A percentile compares a stretch with the other conserved stretches of the same genome.
Evolutionary conservation across 2,113 vertebrate species (phyloP).

Genomic region (Neolamprologus brichardi): DNA sequence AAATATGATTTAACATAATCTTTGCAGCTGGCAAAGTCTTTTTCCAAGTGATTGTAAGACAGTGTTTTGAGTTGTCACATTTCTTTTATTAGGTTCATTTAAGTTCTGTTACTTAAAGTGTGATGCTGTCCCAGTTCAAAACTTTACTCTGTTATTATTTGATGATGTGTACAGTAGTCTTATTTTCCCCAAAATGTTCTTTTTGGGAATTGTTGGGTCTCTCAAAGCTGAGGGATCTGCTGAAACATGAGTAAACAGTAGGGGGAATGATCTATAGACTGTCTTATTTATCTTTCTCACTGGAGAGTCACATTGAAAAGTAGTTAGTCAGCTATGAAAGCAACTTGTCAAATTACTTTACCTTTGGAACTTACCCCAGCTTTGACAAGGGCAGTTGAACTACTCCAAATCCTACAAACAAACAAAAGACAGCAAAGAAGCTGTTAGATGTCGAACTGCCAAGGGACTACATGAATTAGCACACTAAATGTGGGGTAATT

Average conservation of each 20-base stretch:
- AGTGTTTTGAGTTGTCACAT: background rate
- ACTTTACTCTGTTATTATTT: background rate
- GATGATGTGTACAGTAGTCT: background rate
- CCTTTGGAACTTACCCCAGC: background rate
- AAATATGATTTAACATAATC: slow-evolving; percentile 25
- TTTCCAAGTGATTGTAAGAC: background rate
- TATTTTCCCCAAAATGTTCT: background rate
- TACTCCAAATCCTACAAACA: background rate
- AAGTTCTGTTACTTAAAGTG: background rate
- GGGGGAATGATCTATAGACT: background rate
- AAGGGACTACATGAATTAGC: background rate
- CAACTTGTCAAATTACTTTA: background rate
- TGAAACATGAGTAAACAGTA: background rate
- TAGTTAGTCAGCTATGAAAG: background rate
- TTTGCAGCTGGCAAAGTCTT: background rate
- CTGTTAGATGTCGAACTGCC: background rate
- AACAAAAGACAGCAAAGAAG: background rate
- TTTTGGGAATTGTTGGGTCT: background rate
- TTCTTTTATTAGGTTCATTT: background rate
- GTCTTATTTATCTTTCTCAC: background rate
- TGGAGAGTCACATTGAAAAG: background rate
- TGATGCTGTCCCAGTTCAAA: background rate
- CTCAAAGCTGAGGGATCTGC: background rate
- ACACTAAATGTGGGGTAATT: background rate
- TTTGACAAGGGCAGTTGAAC: background rate